Conservation (phyloP, 2,113 vertebrate species). For the Gallinago jamesoni region DNA sequence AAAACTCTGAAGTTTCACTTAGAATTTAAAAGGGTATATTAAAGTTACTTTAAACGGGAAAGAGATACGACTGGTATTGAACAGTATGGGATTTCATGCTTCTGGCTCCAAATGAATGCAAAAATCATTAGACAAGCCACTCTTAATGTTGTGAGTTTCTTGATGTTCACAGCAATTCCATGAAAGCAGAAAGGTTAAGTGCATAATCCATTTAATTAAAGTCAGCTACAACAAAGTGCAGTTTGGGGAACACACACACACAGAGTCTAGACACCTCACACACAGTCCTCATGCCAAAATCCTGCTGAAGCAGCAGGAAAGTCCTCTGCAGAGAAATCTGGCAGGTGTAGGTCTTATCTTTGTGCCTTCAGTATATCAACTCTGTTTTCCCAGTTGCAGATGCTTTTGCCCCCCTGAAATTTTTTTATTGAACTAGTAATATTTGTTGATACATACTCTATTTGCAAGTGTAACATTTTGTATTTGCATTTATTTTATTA, state of each 20-base stretch:
- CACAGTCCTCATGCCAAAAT: background rate
- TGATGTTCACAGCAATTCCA: background rate
- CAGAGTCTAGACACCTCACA: background rate
- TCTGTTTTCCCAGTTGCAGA: background rate
- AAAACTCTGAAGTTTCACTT: conserved; percentile 14
- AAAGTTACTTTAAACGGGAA: background rate
- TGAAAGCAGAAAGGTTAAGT: background rate
- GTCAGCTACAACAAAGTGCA: background rate
- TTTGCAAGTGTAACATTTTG: background rate
- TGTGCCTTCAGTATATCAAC: background rate
- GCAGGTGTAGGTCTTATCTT: background rate
- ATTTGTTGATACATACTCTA: background rate
- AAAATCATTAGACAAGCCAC: background rate
- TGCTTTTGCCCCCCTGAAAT: background rate
- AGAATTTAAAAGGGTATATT: conserved; percentile 18
- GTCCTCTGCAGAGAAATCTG: background rate
- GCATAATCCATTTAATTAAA: background rate
- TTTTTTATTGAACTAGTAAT: background rate
- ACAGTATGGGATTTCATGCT: background rate
- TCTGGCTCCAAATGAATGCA: background rate
- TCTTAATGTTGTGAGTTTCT: background rate
- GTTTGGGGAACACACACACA: background rate
- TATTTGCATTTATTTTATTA: background rate
- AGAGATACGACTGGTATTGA: background rate
- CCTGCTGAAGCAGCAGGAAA: background rate